Conservation (phyloP, 2,113 vertebrate species). For the Arothron firmamentum region DNA sequence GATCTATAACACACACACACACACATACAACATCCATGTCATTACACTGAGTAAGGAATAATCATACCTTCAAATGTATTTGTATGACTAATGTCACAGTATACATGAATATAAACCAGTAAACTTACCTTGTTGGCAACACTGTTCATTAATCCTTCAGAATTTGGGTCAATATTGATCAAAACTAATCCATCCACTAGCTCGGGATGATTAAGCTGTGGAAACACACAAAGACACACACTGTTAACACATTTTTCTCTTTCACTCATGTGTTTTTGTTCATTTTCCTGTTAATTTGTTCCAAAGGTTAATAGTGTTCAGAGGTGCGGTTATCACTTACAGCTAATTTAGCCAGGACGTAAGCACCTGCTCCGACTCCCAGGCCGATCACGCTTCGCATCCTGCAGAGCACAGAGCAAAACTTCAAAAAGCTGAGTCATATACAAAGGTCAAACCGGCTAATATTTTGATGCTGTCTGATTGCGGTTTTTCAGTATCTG, state of each 20-base stretch:
- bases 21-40: conserved; percentile 1
- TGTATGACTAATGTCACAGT: not conserved
- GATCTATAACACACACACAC: conserved; percentile 72
- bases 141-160: conserved; percentile 88
- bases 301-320: too few species aligned
- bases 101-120: not conserved
- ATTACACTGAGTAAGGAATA: not conserved
- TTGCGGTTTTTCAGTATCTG: not conserved
- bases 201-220: conserved; percentile 86
- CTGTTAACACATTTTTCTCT: not conserved
- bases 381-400: conserved; percentile 85
- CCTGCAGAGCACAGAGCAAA: conserved; percentile 60
- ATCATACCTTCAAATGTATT: not conserved
- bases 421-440: not conserved
- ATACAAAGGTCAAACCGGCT: not conserved
- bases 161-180: conserved; percentile 89
- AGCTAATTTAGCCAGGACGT: conserved; percentile 87
- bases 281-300: too few species aligned
- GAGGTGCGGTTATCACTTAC: conserved; percentile 74
- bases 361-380: conserved; percentile 89
- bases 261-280: too few species aligned
- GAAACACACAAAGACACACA: conserved; percentile 11
- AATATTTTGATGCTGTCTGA: not conserved
- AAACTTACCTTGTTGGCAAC: conserved; percentile 84
- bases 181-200: conserved; percentile 91